A percentile compares a stretch with the other conserved stretches of the same genome.
These are phyloP conservation scores for Drosophila suzukii DNA, from an alignment of 1,140 invertebrate species.

Conservation along the genomic window DNA sequence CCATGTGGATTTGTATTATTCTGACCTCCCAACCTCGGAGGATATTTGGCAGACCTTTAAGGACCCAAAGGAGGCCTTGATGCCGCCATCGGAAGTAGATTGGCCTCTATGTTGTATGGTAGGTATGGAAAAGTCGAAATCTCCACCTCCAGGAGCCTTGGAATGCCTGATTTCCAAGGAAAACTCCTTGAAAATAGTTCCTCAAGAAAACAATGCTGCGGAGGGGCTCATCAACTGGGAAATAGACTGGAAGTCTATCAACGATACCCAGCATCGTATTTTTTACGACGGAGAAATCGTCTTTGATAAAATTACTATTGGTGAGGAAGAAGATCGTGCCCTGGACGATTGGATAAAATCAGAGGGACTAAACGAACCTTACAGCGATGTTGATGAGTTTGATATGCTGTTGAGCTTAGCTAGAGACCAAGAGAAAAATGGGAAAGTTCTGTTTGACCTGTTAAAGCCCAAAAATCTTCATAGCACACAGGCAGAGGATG, in stretches of 20 bases:
- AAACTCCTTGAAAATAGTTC: not conserved
- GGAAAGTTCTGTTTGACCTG: constrained; percentile 2
- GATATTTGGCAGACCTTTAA: constrained; percentile 24
- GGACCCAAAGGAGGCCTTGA: not conserved
- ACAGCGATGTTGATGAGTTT: constrained; percentile 31
- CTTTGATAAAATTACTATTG: not conserved
- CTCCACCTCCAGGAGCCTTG: not conserved
- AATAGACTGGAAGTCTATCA: not conserved
- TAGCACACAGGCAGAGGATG: not conserved
- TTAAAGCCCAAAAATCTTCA: constrained; percentile 7
- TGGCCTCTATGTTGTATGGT: constrained; percentile 35
- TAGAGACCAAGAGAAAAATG: constrained; percentile 2
- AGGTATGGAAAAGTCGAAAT: not conserved
- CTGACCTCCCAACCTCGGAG: constrained; percentile 21
- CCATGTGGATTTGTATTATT: too few species aligned
- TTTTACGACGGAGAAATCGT: not conserved
- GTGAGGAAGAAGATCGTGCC: constrained; percentile 18
- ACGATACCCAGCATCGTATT: not conserved
- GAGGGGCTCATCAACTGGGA: not conserved
- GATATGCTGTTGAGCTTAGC: constrained; percentile 29
- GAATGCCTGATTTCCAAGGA: not conserved
- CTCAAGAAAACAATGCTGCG: not conserved
- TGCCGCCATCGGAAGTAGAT: not conserved
- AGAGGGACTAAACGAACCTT: constrained; percentile 9
- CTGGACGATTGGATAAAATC: constrained; percentile 26